phyloP scores from a whole-genome alignment of 2,113 vertebrate genomes.

The Pantherophis guttatus region DNA sequence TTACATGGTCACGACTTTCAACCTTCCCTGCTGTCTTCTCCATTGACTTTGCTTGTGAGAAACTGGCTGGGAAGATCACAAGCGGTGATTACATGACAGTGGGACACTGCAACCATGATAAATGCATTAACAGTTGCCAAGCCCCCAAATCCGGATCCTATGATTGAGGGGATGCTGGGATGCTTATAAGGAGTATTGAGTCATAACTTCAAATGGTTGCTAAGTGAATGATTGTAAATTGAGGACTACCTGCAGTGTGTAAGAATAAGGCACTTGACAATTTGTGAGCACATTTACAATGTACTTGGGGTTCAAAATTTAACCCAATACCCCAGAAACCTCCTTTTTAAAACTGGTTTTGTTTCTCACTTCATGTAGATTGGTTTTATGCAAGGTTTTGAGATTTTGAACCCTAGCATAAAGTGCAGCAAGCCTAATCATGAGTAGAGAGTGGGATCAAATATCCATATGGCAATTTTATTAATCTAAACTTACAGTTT shows the following conservation, averaged over 20 bases:
- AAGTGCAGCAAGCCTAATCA: background rate
- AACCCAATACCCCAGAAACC: background rate
- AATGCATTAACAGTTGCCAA: background rate
- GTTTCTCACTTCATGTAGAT: background rate
- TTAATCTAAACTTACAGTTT: slow-evolving; percentile 29
- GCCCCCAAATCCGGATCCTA: background rate
- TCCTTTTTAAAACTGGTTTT: background rate
- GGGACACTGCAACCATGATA: background rate
- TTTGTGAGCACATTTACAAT: background rate
- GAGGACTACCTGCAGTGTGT: background rate
- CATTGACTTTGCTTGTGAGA: background rate
- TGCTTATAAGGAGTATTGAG: background rate
- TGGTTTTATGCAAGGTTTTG: background rate
- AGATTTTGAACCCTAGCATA: background rate
- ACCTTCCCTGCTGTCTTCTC: background rate
- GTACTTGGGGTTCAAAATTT: background rate
- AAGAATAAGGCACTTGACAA: background rate
- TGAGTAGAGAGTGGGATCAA: slow-evolving; percentile 30
- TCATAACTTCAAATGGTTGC: background rate
- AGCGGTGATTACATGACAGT: background rate
- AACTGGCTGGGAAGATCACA: background rate
- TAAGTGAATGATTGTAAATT: background rate
- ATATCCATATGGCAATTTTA: slow-evolving; percentile 24
- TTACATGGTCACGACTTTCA: background rate
- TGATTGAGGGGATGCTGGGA: background rate